Conservation (phyloP, 2,888 invertebrate genomes). For the Drosophila villosipedis region DNA sequence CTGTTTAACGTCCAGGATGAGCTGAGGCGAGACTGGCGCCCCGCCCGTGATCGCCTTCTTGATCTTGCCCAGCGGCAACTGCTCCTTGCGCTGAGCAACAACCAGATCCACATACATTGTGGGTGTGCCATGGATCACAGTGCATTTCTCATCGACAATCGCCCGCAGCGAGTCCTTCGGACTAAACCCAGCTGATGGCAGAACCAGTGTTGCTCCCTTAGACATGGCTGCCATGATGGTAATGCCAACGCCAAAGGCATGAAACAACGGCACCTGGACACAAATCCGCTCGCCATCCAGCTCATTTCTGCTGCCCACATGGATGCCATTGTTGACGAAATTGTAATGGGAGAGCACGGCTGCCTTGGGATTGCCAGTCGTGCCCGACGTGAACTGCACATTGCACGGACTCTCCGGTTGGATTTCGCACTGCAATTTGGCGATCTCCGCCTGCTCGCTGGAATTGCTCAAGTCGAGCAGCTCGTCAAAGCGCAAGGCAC, state of each 20-base stretch:
- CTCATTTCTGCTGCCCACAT: constrained; percentile 87
- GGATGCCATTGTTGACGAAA: constrained; percentile 91
- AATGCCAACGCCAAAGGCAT: constrained; percentile 91
- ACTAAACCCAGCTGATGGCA: constrained; percentile 88
- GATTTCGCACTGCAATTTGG: constrained; percentile 86
- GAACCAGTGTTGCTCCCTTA: constrained; percentile 88
- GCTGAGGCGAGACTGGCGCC: constrained; percentile 89
- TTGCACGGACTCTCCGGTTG: constrained; percentile 90
- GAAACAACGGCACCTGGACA: constrained; percentile 91
- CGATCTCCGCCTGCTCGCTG: constrained; percentile 58
- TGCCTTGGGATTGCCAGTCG: constrained; percentile 92
- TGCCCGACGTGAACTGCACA: constrained; percentile 94
- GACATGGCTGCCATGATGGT: constrained; percentile 87
- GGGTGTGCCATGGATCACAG: constrained; percentile 91
- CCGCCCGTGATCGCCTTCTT: constrained; percentile 90
- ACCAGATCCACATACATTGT: constrained; percentile 94
- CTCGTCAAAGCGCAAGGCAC: constrained; percentile 85
- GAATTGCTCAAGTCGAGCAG: constrained; percentile 79
- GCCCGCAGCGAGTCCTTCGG: constrained; percentile 88
- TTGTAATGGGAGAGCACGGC: constrained; percentile 90
- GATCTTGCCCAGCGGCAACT: constrained; percentile 85
- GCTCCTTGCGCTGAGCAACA: constrained; percentile 85
- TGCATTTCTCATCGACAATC: constrained; percentile 90
- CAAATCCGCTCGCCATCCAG: constrained; percentile 86
- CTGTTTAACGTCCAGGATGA: constrained; percentile 86